These are phyloP conservation scores for Thymelicus sylvestris DNA, from an alignment of 2,888 invertebrate species.

Conservation along the genomic window DNA sequence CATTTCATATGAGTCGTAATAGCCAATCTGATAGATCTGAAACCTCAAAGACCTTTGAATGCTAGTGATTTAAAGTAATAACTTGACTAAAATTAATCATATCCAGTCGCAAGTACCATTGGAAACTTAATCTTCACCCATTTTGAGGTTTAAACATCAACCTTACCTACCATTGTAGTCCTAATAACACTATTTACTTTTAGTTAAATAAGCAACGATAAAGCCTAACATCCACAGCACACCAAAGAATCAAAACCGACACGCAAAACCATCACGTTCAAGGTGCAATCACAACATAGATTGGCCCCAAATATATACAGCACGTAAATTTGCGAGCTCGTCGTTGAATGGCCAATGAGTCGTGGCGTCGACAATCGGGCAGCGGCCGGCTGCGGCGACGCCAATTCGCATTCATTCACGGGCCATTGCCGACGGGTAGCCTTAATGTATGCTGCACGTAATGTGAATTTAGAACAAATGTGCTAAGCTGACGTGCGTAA, in stretches of 20 bases:
- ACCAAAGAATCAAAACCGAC: background rate
- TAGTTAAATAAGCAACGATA: too few relatives aligned
- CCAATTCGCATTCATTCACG: constrained; percentile 77
- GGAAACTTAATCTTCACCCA: too few relatives aligned
- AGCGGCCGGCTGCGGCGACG: constrained; percentile 74
- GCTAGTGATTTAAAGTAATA: too few relatives aligned
- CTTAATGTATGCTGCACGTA: constrained; percentile 60
- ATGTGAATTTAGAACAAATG: constrained; percentile 67
- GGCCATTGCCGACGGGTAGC: constrained; percentile 51
- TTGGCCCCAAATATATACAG: constrained; percentile 59
- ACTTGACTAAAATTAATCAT: too few relatives aligned
- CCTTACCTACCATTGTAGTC: too few relatives aligned
- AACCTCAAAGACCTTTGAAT: too few relatives aligned
- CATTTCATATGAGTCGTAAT: too few relatives aligned
- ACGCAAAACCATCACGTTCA: constrained; percentile 44
- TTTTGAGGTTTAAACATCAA: too few relatives aligned
- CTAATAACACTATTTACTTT: too few relatives aligned
- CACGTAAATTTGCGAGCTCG: constrained; percentile 64
- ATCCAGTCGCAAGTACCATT: too few relatives aligned
- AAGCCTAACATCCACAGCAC: background rate
- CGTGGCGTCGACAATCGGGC: constrained; percentile 78
- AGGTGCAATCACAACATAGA: constrained; percentile 53
- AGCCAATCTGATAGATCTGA: too few relatives aligned
- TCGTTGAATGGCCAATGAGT: constrained; percentile 72
- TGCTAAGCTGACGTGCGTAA: constrained; percentile 35